Conservation (phyloP, 2,113 vertebrate species). For the Vulpes vulpes region DNA sequence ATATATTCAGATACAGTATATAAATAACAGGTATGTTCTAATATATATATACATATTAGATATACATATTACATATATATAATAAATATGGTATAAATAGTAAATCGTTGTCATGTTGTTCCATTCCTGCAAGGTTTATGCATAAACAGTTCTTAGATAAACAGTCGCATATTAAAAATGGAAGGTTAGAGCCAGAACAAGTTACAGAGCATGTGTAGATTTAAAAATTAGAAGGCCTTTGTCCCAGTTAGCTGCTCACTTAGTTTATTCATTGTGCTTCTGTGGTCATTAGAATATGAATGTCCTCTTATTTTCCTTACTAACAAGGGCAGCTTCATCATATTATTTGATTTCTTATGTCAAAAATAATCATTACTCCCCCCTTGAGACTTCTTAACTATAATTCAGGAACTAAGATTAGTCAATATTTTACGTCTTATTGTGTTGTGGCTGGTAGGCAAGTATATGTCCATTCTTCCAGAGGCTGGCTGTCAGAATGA, state of each 20-base stretch:
- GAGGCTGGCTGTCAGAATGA: neutral
- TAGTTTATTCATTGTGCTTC: neutral
- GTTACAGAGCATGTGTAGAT: neutral
- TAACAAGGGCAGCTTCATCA: neutral
- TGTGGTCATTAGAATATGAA: neutral
- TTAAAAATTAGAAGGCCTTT: neutral
- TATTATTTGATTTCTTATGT: neutral
- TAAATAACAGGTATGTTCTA: neutral
- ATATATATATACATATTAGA: too few relatives aligned
- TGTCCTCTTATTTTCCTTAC: neutral
- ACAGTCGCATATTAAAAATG: neutral
- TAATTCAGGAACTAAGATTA: neutral
- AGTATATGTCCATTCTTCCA: neutral
- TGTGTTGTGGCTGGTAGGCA: neutral
- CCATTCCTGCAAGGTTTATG: neutral
- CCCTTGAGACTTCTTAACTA: neutral
- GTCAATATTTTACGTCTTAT: neutral
- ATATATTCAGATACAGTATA: neutral
- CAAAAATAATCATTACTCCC: neutral
- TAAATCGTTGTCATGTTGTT: neutral
- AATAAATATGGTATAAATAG: neutral
- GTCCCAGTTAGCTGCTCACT: too few relatives aligned
- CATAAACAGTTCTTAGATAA: neutral
- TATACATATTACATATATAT: neutral
- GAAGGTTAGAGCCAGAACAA: neutral